A percentile compares a stretch with the other conserved stretches of the same genome.
Conservation (phyloP, 2,113 vertebrate species). For the Dryoscopus gambensis region DNA sequence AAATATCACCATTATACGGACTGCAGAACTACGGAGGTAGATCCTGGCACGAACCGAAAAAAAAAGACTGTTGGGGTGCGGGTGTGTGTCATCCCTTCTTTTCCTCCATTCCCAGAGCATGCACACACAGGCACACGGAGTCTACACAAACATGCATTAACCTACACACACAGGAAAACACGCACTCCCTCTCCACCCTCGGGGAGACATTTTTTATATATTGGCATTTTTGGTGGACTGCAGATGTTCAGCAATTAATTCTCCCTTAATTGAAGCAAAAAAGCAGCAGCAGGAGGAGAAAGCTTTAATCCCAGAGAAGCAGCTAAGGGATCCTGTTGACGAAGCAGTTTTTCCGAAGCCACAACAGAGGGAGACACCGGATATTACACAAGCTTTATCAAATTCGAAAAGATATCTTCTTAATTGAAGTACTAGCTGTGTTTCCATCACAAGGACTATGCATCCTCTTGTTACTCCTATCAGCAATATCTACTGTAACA, state of each 20-base stretch:
- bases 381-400: conserved; percentile 64
- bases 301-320: conserved; percentile 54
- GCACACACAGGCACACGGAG: neutral
- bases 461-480: neutral
- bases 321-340: conserved; percentile 66
- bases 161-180: neutral
- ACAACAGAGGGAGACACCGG: conserved; percentile 64
- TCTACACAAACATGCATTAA: neutral
- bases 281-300: conserved; percentile 52
- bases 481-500: neutral
- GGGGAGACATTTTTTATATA: neutral
- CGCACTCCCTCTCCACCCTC: neutral
- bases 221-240: neutral
- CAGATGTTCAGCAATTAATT: conserved; percentile 24
- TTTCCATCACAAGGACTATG: neutral
- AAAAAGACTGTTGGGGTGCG: neutral
- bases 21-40: neutral
- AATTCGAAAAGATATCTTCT: conserved; percentile 50
- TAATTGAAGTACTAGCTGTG: conserved; percentile 35
- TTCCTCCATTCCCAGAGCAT: neutral
- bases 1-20: neutral
- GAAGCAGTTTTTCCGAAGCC: conserved; percentile 68
- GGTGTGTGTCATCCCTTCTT: neutral
- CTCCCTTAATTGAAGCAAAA: conserved; percentile 34
- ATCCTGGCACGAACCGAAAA: neutral